phyloP scores from a whole-genome alignment of 2,797 vertebrate genomes.

The Miichthys miiuy region DNA sequence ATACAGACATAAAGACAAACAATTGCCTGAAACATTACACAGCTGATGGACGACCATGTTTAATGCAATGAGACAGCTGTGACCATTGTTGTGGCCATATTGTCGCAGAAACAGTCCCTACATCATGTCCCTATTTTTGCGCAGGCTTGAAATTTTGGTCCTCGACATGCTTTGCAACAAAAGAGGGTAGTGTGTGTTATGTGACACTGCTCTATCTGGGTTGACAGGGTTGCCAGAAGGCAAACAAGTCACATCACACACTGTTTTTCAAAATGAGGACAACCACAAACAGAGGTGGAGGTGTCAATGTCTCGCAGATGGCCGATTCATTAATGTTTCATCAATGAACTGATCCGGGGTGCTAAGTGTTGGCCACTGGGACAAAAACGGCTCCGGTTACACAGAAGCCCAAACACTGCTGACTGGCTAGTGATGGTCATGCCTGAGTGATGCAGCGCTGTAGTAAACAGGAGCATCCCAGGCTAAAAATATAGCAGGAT shows the following conservation, averaged over 20 bases:
- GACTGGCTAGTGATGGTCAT: constrained; percentile 31
- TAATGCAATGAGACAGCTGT: background rate
- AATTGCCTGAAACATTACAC: background rate
- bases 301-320: constrained; percentile 68
- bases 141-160: constrained; percentile 22
- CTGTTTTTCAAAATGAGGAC: constrained; percentile 41
- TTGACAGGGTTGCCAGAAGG: constrained; percentile 30
- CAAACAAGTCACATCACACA: constrained; percentile 40
- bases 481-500: constrained; percentile 12
- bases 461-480: constrained; percentile 27
- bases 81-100: background rate
- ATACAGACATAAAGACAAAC: constrained; percentile 9
- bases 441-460: constrained; percentile 31
- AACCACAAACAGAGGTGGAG: constrained; percentile 49
- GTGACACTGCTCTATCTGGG: constrained; percentile 37
- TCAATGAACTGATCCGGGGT: constrained; percentile 64
- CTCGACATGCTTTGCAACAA: constrained; percentile 13
- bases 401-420: constrained; percentile 28
- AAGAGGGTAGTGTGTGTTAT: constrained; percentile 26
- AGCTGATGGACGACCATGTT: background rate
- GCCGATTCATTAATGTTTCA: constrained; percentile 77
- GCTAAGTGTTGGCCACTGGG: constrained; percentile 54
- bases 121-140: background rate
- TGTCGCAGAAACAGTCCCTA: background rate
- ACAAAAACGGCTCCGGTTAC: constrained; percentile 61